A percentile compares a stretch with the other conserved stretches of the same genome.
These are phyloP conservation scores for Pogoniulus pusillus DNA, from an alignment of 2,797 vertebrate species.

Conservation along the genomic window DNA sequence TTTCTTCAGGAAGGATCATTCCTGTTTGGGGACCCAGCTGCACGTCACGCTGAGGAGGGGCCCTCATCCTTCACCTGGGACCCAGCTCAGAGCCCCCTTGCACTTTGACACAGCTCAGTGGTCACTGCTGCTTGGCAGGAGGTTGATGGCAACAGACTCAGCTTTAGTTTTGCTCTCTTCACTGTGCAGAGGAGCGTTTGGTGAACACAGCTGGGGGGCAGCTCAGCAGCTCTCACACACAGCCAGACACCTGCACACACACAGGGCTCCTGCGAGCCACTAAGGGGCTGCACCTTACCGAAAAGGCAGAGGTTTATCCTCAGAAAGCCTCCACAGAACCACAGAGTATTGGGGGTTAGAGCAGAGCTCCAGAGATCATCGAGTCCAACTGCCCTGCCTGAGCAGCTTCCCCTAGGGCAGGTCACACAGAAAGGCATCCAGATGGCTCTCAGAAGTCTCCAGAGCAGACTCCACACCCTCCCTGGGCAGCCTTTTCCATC, in stretches of 20 bases:
- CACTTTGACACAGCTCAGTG: fast-evolving
- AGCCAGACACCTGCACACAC: neutral
- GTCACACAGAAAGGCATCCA: too few relatives aligned
- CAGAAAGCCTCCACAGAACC: neutral
- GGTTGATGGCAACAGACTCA: neutral
- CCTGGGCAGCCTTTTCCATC: neutral
- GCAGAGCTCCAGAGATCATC: too few relatives aligned
- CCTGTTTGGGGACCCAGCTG: neutral
- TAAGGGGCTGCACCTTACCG: fast-evolving
- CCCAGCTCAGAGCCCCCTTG: neutral
- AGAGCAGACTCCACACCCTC: too few relatives aligned
- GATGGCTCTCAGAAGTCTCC: too few relatives aligned
- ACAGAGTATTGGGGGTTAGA: too few relatives aligned
- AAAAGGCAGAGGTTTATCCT: fast-evolving
- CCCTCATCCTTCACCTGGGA: neutral
- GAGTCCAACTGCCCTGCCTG: too few relatives aligned
- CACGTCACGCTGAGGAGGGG: neutral
- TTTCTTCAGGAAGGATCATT: neutral
- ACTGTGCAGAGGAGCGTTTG: fast-evolving
- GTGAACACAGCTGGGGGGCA: neutral
- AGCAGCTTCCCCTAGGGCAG: too few relatives aligned
- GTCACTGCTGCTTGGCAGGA: neutral
- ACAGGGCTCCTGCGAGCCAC: fast-evolving
- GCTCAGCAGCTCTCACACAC: neutral
- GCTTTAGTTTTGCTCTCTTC: too few relatives aligned